Base-by-base conservation (phyloP, 2,113 vertebrate species). In the Vicugna pacos region DNA sequence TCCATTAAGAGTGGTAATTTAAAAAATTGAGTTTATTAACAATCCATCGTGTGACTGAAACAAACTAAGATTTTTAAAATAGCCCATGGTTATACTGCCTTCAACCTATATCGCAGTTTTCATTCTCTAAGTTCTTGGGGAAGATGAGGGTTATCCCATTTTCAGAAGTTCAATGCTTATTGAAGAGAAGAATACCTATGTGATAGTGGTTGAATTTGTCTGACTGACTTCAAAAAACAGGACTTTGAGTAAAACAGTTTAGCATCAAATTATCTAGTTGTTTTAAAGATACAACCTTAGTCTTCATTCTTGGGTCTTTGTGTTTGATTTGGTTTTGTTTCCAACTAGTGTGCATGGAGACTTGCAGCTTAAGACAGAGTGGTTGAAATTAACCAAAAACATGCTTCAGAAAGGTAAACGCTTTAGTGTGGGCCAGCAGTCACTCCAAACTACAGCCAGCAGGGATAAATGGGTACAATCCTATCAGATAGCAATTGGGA, bases 211-310 rank as follows among this genome's bases (percentile, higher is more conserved):
- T 87, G 16, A 91, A 93, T 67, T 81, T 65, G 79, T 91, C 42
- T n/a, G 60, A 77, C 11, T 92, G 24, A 26, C 91, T 96, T 94
- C 46, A 89, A 91, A 97, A 91, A 85, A 60, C 26, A 38, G 16
- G 70, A 52, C 38, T 91, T 90, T 88, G 46, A 91, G 60, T 83
- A 85, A 85, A 95, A 94, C 28, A 76, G 3, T 30, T 91, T 69
- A 83, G 11, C 8, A 64, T 91, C 81, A 94, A 91, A 89, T 81
- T 94, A 52, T 93, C 82, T 95, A 48, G 92, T 46, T 56, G 11
- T 90, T 96, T 97, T 96, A 16, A 95, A 94, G 56, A 94, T 54
- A 79, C 84, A 85, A 50, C 5, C 76, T 94, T 56, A 76, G 11
- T 67, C 75, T 75, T 96, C 38, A 91, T 89, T 94, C 82, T 83